Evolutionary conservation across 2,113 vertebrate species (phyloP).

Genomic region (Piprites chloris): DNA sequence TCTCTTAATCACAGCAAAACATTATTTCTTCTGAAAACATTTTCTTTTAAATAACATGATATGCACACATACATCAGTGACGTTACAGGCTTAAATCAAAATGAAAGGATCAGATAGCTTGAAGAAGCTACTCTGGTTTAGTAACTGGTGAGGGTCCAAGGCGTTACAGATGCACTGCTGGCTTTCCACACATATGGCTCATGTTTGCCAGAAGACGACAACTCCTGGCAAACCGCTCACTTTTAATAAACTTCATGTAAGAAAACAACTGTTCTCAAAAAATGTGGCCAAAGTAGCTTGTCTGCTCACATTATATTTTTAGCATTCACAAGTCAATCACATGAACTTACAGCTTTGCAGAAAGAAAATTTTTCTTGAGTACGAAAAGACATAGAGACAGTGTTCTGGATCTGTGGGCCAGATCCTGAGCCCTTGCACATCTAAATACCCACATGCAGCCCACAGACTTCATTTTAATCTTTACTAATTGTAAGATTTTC

Average conservation of each 20-base stretch:
- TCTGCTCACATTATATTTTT: constrained; percentile 21
- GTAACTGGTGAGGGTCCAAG: constrained; percentile 45
- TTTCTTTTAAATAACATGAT: neutral
- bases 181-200: neutral
- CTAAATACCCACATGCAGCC: neutral
- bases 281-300: neutral
- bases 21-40: neutral
- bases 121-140: constrained; percentile 1
- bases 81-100: constrained; percentile 39
- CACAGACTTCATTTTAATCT: neutral
- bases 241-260: constrained; percentile 46
- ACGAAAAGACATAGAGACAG: neutral
- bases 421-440: neutral
- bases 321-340: neutral
- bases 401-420: neutral
- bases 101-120: constrained; percentile 30
- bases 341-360: neutral
- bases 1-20: neutral
- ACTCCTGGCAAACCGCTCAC: constrained; percentile 44
- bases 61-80: constrained; percentile 55
- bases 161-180: neutral
- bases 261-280: constrained; percentile 22
- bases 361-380: neutral
- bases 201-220: constrained; percentile 13
- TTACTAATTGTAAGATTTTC: neutral